Evolutionary conservation across 2,113 vertebrate genomes (phyloP).

Genomic region (Uropsilus gracilis): DNA sequence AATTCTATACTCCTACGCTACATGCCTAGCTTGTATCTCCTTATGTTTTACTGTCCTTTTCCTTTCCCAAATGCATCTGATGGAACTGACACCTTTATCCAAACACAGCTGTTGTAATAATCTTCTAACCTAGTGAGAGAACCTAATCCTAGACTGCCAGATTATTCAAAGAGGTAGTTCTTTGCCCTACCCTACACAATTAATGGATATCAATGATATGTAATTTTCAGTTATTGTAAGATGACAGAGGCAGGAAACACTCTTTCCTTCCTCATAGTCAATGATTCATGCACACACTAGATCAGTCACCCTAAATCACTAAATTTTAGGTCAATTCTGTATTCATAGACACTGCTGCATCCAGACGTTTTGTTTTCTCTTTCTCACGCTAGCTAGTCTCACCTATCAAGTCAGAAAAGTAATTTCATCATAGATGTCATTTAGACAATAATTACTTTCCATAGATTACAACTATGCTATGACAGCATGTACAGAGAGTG

Average conservation of each 20-base stretch:
- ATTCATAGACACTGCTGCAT: background rate
- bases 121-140: background rate
- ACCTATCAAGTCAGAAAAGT: background rate
- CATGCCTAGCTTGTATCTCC: background rate
- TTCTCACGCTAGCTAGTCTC: background rate
- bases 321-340: background rate
- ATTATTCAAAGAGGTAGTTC: background rate
- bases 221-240: background rate
- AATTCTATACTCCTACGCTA: background rate
- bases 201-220: background rate
- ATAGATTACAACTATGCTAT: background rate
- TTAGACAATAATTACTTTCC: background rate
- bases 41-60: background rate
- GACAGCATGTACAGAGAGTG: background rate
- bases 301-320: background rate
- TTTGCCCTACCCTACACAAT: background rate
- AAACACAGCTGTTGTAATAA: background rate
- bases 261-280: background rate
- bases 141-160: too few relatives aligned
- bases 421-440: background rate
- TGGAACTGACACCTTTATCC: background rate
- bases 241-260: background rate
- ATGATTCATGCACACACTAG: background rate
- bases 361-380: background rate
- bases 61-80: background rate